Evolutionary conservation across 2,797 vertebrate genomes (phyloP).

Genomic region (Champsocephalus gunnari): DNA sequence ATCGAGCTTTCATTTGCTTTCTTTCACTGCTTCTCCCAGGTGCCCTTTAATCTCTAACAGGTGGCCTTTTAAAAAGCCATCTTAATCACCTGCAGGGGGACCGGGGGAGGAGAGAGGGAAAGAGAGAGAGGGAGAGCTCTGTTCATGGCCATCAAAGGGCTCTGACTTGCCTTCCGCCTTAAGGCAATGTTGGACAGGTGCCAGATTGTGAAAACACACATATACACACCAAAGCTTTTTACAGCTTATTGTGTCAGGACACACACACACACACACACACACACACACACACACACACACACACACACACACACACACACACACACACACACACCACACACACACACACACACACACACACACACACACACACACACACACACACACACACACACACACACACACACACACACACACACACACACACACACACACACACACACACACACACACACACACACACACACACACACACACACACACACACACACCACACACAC

Average conservation of each 20-base stretch:
- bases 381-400: too few relatives aligned
- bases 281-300: constrained; percentile 10
- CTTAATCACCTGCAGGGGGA: constrained; percentile 82
- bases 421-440: neutral
- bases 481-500: neutral
- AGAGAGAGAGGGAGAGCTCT: constrained; percentile 46
- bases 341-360: too few relatives aligned
- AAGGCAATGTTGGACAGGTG: constrained; percentile 73
- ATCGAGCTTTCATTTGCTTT: constrained; percentile 44
- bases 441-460: neutral
- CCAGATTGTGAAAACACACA: constrained; percentile 68
- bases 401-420: constrained; percentile 6
- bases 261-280: too few relatives aligned
- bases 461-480: neutral
- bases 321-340: neutral
- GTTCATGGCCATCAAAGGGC: constrained; percentile 72
- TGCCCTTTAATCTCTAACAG: constrained; percentile 89
- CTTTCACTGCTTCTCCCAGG: constrained; percentile 77
- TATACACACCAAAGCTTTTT: constrained; percentile 63
- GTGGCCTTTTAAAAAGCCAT: constrained; percentile 85
- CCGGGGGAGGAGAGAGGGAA: constrained; percentile 30
- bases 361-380: constrained; percentile 6
- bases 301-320: neutral
- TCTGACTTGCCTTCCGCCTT: constrained; percentile 66
- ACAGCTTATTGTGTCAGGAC: constrained; percentile 68